Base-by-base conservation (phyloP, 1,140 invertebrate genomes). In the Drosophila sucinea region DNA sequence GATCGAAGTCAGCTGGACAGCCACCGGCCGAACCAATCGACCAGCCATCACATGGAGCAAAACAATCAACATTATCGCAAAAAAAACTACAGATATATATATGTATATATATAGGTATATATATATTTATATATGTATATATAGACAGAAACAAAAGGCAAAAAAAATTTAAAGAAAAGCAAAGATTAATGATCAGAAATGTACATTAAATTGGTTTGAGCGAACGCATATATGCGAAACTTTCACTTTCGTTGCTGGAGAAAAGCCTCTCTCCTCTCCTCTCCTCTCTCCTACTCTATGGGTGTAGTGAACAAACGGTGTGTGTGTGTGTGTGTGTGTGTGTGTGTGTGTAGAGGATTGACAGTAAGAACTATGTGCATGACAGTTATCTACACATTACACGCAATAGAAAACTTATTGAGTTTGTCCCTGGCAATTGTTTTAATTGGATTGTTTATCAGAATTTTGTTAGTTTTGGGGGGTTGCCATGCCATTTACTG, bases 391-490 rank as follows among this genome's bases (percentile, higher is more conserved):
- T 51, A 51, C 23, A 51, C 44, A 67, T 40, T 41, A 51, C 81
- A 86, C 82, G 82, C 82, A 85, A 86, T 85, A 75, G 32, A 58
- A 81, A 86, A 86, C 70, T 64, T 72, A 79, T 82, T 79, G 71
- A 56, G n/a, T 74, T 77, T 74, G 83, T 79, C 83, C 83, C 83
- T 89, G 83, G 61, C 70, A 87, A 74, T 87, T 87, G 79, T 74
- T 89, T 87, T 87, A 89, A 87, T 83, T 89, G 73, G 77, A 83
- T 87, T 87, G 84, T 89, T 89, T 87, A 87, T 87, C 41, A 65
- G 54, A 4, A 62, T 66, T 44, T 51, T 51, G 44, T 51, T 51
- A 51, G 44, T 51, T 51, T 51, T 51, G 23, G 44, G 61, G 27
- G 51, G 38, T 67, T 54, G 7, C 57, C 35, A 47, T 83, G 65